These are phyloP conservation scores for Mustela nigripes DNA, from an alignment of 2,113 vertebrate genomes.

Conservation along the genomic window DNA sequence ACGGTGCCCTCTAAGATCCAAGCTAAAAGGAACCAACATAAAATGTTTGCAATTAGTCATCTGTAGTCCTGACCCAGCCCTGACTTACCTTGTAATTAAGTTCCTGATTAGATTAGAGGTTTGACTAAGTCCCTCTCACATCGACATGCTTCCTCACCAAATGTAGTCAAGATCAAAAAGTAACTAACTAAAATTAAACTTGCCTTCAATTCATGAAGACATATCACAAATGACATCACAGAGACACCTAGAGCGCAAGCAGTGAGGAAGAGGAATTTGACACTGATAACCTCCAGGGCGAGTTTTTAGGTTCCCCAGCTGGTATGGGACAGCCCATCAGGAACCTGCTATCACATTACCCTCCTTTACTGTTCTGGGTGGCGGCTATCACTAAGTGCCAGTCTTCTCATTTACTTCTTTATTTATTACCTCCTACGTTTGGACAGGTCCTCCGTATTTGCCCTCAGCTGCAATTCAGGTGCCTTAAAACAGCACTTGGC, in stretches of 20 bases:
- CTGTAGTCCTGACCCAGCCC: background rate
- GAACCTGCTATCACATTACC: background rate
- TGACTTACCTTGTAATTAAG: conserved; percentile 29
- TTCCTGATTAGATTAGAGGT: conserved; percentile 39
- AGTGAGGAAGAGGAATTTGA: background rate
- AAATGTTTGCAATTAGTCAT: background rate
- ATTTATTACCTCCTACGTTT: background rate
- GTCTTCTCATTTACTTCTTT: conserved; percentile 39
- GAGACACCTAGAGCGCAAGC: background rate
- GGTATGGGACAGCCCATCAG: background rate
- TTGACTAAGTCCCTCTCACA: conserved; percentile 32
- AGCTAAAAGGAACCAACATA: background rate
- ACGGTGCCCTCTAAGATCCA: background rate
- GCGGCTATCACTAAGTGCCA: background rate
- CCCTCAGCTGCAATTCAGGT: background rate
- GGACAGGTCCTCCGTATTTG: background rate
- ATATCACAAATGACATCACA: background rate
- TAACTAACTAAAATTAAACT: conserved; percentile 62
- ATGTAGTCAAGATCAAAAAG: conserved; percentile 63
- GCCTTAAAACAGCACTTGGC: background rate
- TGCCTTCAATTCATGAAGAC: conserved; percentile 45
- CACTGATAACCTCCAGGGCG: background rate
- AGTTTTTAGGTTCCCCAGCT: background rate
- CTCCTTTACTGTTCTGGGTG: background rate
- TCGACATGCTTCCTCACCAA: background rate